Evolutionary conservation across 2,888 invertebrate species (phyloP), one percentile per base, ranked within the genome.

Genomic region (Pollenia angustigena): DNA sequence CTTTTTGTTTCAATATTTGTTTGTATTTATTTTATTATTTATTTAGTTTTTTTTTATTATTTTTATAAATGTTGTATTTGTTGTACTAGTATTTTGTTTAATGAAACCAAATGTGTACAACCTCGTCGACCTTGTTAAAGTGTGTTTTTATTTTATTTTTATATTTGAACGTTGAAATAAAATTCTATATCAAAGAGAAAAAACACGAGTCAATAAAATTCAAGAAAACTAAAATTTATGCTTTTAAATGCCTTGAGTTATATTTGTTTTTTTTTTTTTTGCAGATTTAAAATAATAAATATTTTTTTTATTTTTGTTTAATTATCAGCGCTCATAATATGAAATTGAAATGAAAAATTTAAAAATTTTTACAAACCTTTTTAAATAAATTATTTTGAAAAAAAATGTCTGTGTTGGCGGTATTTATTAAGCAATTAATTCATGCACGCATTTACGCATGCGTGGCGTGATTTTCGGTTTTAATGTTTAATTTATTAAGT

Each of bases 81-180:
- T 54, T 54, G 54, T 52, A 48, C 54, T 56, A 72, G 46, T 46
- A 64, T 80, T 87, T 81, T 62, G 66, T 78, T 78, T 54, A 48
- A 84, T 68, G 71, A 76, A 82, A 82, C 82, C 86, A 81, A 87
- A 84, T 81, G 86, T 86, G 69, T 69, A 87, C 84, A 87, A 87
- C 81, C 87, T 87, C 72, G 87, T 87, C 87, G 87, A 87, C 87
- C 87, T 87, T 87, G 87, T 81, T 81, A 16, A 66, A 75, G 56
- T 75, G 52, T 69, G 16, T 60, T 79, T 80, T 80, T 74, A 48
- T 80, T n/a, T 56, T 18, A 50, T 62, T 83, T 80, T 71, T 58
- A 16, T 78, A 79, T 86, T 82, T 82, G 48, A 80, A 76, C 75
- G 79, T 82, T 82, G 18, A 64, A 79, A 75, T 64, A 75, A 66